Evolutionary conservation across 2,797 vertebrate species (phyloP).

Genomic region (Periparus ater): DNA sequence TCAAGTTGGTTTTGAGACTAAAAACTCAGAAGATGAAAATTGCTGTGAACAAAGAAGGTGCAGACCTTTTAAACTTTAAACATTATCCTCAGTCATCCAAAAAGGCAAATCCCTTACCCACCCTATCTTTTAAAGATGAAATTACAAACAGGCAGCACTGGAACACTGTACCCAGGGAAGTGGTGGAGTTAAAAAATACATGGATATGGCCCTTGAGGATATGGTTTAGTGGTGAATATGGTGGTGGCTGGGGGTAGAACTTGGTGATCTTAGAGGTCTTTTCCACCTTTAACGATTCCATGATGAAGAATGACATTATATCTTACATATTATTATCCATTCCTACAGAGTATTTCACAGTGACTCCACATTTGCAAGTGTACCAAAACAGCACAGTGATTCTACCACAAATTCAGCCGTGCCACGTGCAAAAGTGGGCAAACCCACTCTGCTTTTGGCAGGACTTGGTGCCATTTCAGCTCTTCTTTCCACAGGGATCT

Average conservation of each 20-base stretch:
- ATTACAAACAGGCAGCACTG: background rate
- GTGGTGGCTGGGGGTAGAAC: background rate
- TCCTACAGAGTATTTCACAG: background rate
- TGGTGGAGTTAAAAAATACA: background rate
- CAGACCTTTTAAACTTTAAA: background rate
- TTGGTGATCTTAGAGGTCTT: background rate
- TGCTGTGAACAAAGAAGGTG: background rate
- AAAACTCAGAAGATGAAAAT: background rate
- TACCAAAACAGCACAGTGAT: background rate
- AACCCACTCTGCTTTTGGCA: background rate
- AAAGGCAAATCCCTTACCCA: background rate
- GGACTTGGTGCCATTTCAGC: background rate
- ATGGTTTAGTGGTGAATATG: background rate
- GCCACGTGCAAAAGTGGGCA: background rate
- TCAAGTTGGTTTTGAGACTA: background rate
- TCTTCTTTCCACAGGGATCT: background rate
- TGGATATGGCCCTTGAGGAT: background rate
- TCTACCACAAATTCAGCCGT: background rate
- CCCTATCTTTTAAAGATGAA: fast-evolving
- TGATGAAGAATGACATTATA: fast-evolving
- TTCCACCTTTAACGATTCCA: fast-evolving
- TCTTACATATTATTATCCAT: background rate
- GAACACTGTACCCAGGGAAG: background rate
- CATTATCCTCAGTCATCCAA: background rate
- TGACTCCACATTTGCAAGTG: background rate